Evolutionary conservation across 2,113 vertebrate genomes (phyloP), one percentile per base, ranked within the genome.

Genomic region (Onychostoma macrolepis): DNA sequence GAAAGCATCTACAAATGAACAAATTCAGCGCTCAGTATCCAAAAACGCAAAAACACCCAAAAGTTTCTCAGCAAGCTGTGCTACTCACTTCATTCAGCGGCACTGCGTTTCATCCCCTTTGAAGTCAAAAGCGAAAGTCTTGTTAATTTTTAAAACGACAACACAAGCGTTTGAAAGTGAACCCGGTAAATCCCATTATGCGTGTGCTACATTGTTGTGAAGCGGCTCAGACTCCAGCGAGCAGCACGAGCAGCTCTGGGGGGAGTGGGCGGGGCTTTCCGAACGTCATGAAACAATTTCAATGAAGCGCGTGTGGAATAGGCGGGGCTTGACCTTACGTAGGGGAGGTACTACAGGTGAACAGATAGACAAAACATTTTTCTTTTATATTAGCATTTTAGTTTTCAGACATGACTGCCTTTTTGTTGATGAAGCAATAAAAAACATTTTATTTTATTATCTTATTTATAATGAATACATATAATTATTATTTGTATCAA

Each of bases 51-150:
- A 80, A 28, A 65, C 19, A 36, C 7, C 26, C 10, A 53, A 26
- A 80, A 41, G 21, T 48, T 71, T 67, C 33, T 30, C 48, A 36
- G 67, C 41, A 38, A 13, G 65, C 17, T 63, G 4, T 19, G 24
- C n/a, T 78, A 91, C 90, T 91, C 86, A 90, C 90, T 91, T 91
- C 53, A 89, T 58, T 88, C 87, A 84, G 80, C 50, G 65, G 50
- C 79, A 69, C 74, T 65, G 77, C 86, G 45, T 67, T 88, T 90
- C 88, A 91, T 90, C 67, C 63, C 86, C 43, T 33, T 45, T 43
- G 43, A 63, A 67, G 28, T 41, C 48, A 26, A 26, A 56, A 33
- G 26, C 38, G 50, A 82, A 30, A 26, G 75, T 67, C 19, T 48
- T 13, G 24, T 41, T 58, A 61, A 69, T 21, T 45, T 63, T 61